phyloP scores from a whole-genome alignment of 2,797 vertebrate species.

The Megaceryle alcyon region DNA sequence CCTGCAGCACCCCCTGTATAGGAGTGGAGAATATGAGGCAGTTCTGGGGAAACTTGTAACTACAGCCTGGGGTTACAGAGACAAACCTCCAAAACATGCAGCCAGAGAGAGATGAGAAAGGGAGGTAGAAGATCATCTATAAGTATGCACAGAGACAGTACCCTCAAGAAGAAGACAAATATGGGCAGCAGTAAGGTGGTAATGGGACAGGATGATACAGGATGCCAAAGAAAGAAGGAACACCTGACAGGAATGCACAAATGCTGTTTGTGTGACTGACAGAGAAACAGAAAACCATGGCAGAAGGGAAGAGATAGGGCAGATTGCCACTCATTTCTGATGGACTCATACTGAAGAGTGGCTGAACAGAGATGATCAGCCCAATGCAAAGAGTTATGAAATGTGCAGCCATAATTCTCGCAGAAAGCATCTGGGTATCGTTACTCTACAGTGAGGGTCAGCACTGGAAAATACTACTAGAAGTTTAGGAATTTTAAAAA shows the following conservation, averaged over 20 bases:
- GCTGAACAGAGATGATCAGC: neutral
- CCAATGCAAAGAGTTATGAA: neutral
- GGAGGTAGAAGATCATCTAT: neutral
- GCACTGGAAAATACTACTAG: neutral
- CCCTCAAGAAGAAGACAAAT: neutral
- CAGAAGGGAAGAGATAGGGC: neutral
- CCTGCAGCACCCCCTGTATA: neutral
- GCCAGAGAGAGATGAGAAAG: neutral
- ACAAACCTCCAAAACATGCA: rapidly evolving
- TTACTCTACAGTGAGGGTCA: neutral
- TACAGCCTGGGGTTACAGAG: neutral
- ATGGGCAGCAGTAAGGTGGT: neutral
- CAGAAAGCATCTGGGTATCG: neutral
- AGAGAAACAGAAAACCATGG: neutral
- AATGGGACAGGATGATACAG: neutral
- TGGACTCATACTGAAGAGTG: neutral
- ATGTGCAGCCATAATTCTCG: neutral
- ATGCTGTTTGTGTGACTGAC: neutral
- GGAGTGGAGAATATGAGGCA: neutral
- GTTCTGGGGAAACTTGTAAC: neutral
- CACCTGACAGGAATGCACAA: neutral
- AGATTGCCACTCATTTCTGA: neutral
- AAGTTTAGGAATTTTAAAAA: neutral
- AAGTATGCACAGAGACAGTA: neutral
- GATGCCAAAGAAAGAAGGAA: neutral